These are phyloP conservation scores for Fopius arisanus DNA, from an alignment of 1,140 invertebrate genomes.

Conservation along the genomic window DNA sequence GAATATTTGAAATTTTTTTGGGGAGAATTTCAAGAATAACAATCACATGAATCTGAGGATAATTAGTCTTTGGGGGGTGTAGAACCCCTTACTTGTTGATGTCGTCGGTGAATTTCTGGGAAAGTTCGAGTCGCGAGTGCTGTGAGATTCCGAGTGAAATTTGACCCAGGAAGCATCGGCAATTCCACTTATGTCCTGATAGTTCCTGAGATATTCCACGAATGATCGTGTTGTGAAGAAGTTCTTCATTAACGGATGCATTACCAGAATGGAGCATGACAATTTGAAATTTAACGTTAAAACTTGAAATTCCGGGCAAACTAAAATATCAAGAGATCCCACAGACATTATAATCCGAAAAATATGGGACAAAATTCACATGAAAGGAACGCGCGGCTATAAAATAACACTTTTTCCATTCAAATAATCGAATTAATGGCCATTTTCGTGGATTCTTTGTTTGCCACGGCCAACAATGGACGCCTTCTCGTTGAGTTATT, in stretches of 20 bases:
- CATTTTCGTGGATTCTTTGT: slow-evolving; percentile 57
- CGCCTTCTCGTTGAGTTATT: slow-evolving; percentile 46
- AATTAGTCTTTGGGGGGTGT: no score
- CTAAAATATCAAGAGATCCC: no score
- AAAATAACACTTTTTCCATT: slow-evolving; percentile 58
- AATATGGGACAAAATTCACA: slow-evolving; percentile 44
- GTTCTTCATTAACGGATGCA: no score
- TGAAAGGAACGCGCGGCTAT: slow-evolving; percentile 48
- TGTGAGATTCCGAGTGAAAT: neutral
- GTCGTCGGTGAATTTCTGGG: neutral
- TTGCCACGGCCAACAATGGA: slow-evolving; percentile 47
- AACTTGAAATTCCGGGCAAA: no score
- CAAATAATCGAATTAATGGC: slow-evolving; percentile 58
- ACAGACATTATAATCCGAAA: neutral
- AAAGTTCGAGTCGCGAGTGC: neutral
- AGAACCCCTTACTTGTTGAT: neutral
- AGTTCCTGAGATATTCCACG: neutral
- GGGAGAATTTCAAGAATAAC: no score
- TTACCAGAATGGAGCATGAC: no score
- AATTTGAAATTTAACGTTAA: neutral
- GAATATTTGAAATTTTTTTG: no score
- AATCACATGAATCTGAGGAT: no score
- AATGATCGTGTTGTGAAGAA: neutral
- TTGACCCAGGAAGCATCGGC: neutral
- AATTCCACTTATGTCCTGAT: neutral